Evolutionary conservation across 2,113 vertebrate genomes (phyloP).

Genomic region (Ancistrus triradiatus): DNA sequence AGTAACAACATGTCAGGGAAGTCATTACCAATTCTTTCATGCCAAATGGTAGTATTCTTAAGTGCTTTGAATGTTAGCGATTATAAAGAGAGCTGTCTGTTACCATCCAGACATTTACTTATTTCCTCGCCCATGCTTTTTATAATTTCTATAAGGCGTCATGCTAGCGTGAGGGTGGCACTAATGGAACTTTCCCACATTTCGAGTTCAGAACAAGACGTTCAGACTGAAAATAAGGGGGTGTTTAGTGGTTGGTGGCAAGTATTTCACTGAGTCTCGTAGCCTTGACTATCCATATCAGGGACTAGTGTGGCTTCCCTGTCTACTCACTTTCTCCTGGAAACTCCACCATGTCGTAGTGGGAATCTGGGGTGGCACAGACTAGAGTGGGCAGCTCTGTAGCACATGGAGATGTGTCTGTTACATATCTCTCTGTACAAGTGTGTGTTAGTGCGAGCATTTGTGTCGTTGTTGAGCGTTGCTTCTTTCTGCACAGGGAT

Average conservation of each 20-base stretch:
- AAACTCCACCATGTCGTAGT: slow-evolving; percentile 19
- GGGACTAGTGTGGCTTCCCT: slow-evolving; percentile 23
- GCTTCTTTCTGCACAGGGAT: slow-evolving; percentile 74
- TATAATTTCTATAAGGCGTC: neutral
- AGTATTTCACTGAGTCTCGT: slow-evolving; percentile 3
- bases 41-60: slow-evolving; percentile 11
- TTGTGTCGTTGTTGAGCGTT: slow-evolving; percentile 36
- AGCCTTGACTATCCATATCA: no score
- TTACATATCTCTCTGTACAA: neutral
- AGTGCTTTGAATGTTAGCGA: slow-evolving; percentile 10
- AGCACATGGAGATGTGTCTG: slow-evolving; percentile 3
- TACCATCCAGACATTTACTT: neutral
- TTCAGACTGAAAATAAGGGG: slow-evolving; percentile 34
- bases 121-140: neutral
- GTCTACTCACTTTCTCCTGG: slow-evolving; percentile 12
- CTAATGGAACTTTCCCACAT: slow-evolving; percentile 7
- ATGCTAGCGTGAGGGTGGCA: neutral
- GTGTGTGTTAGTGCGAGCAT: neutral
- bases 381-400: neutral
- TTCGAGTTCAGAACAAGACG: slow-evolving; percentile 6
- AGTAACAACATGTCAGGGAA: slow-evolving; percentile 2
- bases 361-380: slow-evolving; percentile 4
- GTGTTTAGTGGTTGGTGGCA: slow-evolving; percentile 33
- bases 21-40: slow-evolving; percentile 6
- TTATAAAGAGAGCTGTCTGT: slow-evolving; percentile 10